Evolutionary conservation across 2,113 vertebrate genomes (phyloP).

Genomic region (Crotophaga sulcirostris): DNA sequence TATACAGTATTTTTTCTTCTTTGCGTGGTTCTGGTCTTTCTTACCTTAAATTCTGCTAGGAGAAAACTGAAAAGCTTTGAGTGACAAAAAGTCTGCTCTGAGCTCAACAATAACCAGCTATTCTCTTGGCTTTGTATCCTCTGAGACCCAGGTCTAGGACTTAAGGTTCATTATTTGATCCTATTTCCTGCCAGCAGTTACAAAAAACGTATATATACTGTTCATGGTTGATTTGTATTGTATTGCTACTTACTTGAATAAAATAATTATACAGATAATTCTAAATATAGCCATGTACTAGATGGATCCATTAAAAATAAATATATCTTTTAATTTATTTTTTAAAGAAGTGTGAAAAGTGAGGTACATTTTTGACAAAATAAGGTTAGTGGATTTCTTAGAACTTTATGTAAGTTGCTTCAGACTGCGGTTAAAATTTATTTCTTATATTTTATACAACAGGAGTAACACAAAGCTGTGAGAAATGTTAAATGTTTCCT

Average conservation of each 20-base stretch:
- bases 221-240: background rate
- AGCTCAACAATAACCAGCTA: background rate
- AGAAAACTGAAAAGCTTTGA: background rate
- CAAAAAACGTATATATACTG: background rate
- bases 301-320: background rate
- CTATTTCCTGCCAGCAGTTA: background rate
- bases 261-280: background rate
- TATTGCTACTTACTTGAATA: background rate
- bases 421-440: background rate
- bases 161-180: background rate
- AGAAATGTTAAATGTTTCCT: background rate
- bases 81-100: background rate
- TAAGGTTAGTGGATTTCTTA: background rate
- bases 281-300: background rate
- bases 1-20: rapidly evolving
- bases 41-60: background rate
- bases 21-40: background rate
- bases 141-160: background rate
- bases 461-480: background rate
- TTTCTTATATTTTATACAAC: background rate
- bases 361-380: background rate
- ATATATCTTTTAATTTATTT: background rate
- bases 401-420: background rate
- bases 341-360: background rate
- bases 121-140: background rate